These are phyloP conservation scores for Dorcus parallelipipedus DNA, from an alignment of 2,888 invertebrate species.

Conservation along the genomic window DNA sequence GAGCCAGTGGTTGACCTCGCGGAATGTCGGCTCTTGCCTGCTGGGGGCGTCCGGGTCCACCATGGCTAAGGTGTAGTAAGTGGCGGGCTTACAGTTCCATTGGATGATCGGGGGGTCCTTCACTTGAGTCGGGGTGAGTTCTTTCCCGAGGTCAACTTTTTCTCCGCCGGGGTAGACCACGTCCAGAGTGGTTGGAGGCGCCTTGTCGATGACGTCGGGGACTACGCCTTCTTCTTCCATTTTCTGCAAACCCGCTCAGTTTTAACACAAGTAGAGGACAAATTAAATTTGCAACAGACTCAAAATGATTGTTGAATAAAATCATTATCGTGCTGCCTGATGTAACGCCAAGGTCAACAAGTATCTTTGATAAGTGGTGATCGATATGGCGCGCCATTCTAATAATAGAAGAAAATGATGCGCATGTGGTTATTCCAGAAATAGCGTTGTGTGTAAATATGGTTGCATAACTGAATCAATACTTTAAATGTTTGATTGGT, in stretches of 20 bases:
- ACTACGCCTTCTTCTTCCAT: constrained; percentile 40
- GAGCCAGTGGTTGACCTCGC: constrained; percentile 76
- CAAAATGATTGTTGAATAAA: too few relatives aligned
- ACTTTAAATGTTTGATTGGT: too few relatives aligned
- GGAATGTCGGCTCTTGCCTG: constrained; percentile 59
- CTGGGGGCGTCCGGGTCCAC: constrained; percentile 76
- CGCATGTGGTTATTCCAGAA: too few relatives aligned
- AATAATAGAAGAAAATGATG: too few relatives aligned
- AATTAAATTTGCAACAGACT: too few relatives aligned
- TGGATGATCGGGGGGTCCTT: constrained; percentile 22
- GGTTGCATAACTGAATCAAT: too few relatives aligned
- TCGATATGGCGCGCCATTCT: too few relatives aligned
- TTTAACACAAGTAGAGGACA: too few relatives aligned
- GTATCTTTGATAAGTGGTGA: too few relatives aligned
- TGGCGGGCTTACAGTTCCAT: constrained; percentile 13
- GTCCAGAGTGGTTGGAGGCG: constrained; percentile 27
- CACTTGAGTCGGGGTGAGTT: constrained; percentile 27
- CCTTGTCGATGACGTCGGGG: constrained; percentile 40
- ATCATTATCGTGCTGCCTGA: too few relatives aligned
- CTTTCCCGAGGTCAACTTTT: constrained; percentile 23
- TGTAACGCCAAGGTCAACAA: too few relatives aligned
- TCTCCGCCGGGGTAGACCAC: constrained; percentile 17
- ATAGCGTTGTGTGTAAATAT: too few relatives aligned
- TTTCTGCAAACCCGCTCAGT: constrained; percentile 7
- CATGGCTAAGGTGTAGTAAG: constrained; percentile 23